These are phyloP conservation scores for Liopterus haemorrhoidalis DNA, from an alignment of 2,888 invertebrate genomes.

Conservation along the genomic window DNA sequence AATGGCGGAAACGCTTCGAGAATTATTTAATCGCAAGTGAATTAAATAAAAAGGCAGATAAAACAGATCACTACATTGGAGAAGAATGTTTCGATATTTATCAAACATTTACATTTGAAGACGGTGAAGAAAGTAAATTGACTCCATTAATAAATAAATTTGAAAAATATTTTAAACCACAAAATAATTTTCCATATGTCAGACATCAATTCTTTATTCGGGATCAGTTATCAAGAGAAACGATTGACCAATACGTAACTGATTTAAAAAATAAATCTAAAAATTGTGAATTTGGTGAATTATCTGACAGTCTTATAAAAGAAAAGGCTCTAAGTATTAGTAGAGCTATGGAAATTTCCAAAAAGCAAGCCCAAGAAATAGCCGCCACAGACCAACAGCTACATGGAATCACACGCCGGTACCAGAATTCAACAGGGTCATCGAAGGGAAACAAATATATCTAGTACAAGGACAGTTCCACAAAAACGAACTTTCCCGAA, in stretches of 20 bases:
- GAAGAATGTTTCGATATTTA: constrained; percentile 26
- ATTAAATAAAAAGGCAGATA: constrained; percentile 14
- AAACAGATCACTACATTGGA: constrained; percentile 20
- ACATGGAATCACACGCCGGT: constrained; percentile 16
- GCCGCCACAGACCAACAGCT: constrained; percentile 18
- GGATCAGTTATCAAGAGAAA: constrained; percentile 16
- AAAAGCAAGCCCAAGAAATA: constrained; percentile 13
- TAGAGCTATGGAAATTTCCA: constrained; percentile 15
- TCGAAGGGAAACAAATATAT: too few relatives aligned
- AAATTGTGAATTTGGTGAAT: constrained; percentile 19
- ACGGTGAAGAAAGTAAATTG: constrained; percentile 19
- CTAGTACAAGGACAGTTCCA: too few relatives aligned
- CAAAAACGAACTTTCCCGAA: too few relatives aligned
- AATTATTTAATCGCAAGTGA: constrained; percentile 23
- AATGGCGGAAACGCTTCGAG: constrained; percentile 22
- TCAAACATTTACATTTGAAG: constrained; percentile 22
- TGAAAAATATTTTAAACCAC: constrained; percentile 26
- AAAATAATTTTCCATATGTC: constrained; percentile 21
- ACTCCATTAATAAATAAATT: constrained; percentile 23
- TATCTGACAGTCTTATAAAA: constrained; percentile 26
- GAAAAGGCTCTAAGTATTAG: constrained; percentile 25
- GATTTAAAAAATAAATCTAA: constrained; percentile 14
- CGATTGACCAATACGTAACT: constrained; percentile 21
- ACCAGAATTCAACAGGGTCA: too few relatives aligned
- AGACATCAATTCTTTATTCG: constrained; percentile 25